Evolutionary conservation across 1,140 invertebrate genomes (phyloP).

Genomic region (Mercenaria mercenaria): DNA sequence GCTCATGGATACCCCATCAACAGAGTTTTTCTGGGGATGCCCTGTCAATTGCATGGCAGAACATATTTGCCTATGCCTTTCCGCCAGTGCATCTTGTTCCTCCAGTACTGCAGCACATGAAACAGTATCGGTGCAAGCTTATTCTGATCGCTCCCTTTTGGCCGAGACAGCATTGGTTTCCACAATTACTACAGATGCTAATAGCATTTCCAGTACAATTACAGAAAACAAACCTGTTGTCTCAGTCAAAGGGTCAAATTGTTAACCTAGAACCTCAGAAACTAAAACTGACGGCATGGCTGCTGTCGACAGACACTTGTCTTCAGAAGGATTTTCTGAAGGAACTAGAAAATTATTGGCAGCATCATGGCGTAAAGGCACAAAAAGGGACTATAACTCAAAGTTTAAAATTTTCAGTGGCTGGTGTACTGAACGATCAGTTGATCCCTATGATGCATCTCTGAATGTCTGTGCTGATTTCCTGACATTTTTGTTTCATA

Average conservation of each 20-base stretch:
- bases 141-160: neutral
- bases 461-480: no score
- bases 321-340: constrained; percentile 8
- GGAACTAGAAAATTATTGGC: constrained; percentile 26
- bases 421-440: constrained; percentile 52
- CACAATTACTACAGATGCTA: no score
- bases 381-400: constrained; percentile 55
- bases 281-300: no score
- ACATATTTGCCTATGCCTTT: no score
- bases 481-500: no score
- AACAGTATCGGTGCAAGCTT: neutral
- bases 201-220: neutral
- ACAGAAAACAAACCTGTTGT: neutral
- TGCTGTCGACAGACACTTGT: no score
- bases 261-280: no score
- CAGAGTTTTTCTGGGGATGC: no score
- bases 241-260: neutral
- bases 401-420: constrained; percentile 29
- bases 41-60: no score
- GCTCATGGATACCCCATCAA: no score
- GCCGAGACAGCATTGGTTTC: neutral
- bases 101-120: neutral
- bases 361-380: constrained; percentile 48
- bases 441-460: no score
- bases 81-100: no score